phyloP scores from a whole-genome alignment of 2,888 invertebrate genomes.

The Rhamphomyia laevipes region DNA sequence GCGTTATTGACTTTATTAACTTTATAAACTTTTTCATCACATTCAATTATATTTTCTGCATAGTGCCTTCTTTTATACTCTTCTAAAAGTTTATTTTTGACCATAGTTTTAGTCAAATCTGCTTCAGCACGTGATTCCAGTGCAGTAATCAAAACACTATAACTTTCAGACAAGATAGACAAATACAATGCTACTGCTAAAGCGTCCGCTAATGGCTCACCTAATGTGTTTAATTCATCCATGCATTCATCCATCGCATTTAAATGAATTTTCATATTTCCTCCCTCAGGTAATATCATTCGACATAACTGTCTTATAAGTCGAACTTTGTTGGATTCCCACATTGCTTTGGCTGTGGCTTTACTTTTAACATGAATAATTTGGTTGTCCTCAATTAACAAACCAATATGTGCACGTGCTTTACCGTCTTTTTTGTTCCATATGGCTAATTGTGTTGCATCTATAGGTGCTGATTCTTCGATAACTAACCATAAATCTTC shows the following conservation, averaged over 20 bases:
- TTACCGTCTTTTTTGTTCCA: neutral
- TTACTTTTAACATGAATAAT: neutral
- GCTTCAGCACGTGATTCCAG: slow-evolving; percentile 2
- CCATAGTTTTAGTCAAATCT: slow-evolving; percentile 10
- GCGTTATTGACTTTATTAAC: neutral
- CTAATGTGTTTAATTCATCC: neutral
- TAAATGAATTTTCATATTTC: neutral
- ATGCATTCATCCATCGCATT: neutral
- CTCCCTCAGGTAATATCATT: neutral
- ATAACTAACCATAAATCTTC: neutral
- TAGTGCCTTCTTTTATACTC: slow-evolving; percentile 9
- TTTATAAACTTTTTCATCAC: neutral
- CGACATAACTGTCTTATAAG: neutral
- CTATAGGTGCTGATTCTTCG: neutral
- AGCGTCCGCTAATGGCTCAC: neutral
- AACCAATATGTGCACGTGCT: neutral
- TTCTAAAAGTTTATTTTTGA: slow-evolving; percentile 10
- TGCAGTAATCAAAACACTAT: slow-evolving; percentile 4
- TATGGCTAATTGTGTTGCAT: neutral
- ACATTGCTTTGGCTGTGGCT: neutral
- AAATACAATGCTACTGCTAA: neutral
- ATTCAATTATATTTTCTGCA: neutral
- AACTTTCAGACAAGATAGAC: neutral
- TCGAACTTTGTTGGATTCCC: neutral
- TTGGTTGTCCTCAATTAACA: neutral